A percentile compares a stretch with the other conserved stretches of the same genome.
Conservation (phyloP, 2,888 invertebrate species). For the Apamea epomidion region DNA sequence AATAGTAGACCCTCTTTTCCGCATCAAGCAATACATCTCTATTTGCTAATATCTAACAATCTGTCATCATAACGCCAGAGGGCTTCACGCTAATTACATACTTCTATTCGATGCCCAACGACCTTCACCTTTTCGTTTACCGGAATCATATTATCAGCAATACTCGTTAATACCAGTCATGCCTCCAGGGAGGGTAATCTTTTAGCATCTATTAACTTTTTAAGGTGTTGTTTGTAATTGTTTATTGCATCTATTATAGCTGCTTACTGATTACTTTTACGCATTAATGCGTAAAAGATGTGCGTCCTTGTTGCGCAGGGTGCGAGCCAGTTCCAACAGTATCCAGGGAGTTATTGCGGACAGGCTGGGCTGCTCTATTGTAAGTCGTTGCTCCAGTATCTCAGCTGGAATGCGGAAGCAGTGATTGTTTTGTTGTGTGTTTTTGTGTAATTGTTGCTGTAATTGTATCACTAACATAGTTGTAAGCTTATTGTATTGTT, state of each 20-base stretch:
- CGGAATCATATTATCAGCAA: slow-evolving; percentile 52
- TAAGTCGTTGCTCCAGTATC: too few relatives aligned
- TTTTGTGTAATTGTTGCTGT: too few relatives aligned
- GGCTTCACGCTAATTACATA: slow-evolving; percentile 33
- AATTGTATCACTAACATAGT: too few relatives aligned
- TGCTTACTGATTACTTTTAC: too few relatives aligned
- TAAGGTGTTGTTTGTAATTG: slow-evolving; percentile 22
- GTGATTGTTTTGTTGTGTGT: too few relatives aligned
- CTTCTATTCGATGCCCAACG: slow-evolving; percentile 28
- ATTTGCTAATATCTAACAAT: slow-evolving; percentile 31
- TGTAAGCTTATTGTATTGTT: too few relatives aligned
- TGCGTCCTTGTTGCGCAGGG: too few relatives aligned
- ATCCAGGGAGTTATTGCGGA: too few relatives aligned
- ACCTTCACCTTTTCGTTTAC: slow-evolving; percentile 61
- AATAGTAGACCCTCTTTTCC: neutral
- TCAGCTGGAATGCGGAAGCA: too few relatives aligned
- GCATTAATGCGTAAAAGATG: too few relatives aligned
- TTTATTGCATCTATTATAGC: slow-evolving; percentile 14
- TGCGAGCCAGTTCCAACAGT: too few relatives aligned
- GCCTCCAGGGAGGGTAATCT: slow-evolving; percentile 43
- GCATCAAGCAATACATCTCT: slow-evolving; percentile 18
- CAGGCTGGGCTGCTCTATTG: too few relatives aligned
- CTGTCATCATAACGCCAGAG: slow-evolving; percentile 42
- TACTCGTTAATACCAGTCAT: slow-evolving; percentile 46
- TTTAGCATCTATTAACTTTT: slow-evolving; percentile 34